Evolutionary conservation across 2,797 vertebrate genomes (phyloP), one percentile per base, ranked within the genome.

Genomic region (Acestrorhynchus altus): DNA sequence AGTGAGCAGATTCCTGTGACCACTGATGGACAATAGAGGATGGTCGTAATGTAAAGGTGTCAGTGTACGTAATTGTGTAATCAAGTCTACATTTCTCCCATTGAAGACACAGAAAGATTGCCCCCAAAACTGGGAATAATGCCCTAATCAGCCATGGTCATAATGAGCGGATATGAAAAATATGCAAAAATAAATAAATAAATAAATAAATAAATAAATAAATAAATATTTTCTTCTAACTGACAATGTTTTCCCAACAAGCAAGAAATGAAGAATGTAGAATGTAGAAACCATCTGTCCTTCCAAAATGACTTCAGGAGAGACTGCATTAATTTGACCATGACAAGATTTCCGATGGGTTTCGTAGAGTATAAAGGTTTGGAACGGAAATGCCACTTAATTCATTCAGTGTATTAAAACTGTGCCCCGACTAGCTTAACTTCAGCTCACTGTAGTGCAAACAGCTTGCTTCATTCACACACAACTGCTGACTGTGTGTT

Each of bases 341-440:
- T 54, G 52, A 9, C 20, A 54, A 24, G 52, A 24, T 46, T 22
- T 9, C 22, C n/a, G 7, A 47, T 35, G 6, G 11, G 35, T 13
- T 22, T 40, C 18, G 1, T 13, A 47, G 35, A 47, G 24, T 35
- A 39, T 60, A 31, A 16, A 47, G 67, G 60, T 65, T 66, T 2
- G 4, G 28, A 47, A 18, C 40, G 40, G 26, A 69, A 69, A 59
- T 63, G 84, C 73, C 18, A 57, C 84, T 89, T 86, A 87, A 90
- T 87, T 89, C 84, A 89, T 85, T 86, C 24, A 20, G 83, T 86
- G 2, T 3, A 66, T 87, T 89, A 83, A 86, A 87, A 74, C 87
- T 67, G 77, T 84, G 81, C 79, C 47, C 20, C 89, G 71, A 86
- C 88, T 87, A 89, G 60, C 40, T 81, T 83, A 86, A 77, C 8